Conservation (phyloP, 2,888 invertebrate species). For the Athrips mouffetella region DNA sequence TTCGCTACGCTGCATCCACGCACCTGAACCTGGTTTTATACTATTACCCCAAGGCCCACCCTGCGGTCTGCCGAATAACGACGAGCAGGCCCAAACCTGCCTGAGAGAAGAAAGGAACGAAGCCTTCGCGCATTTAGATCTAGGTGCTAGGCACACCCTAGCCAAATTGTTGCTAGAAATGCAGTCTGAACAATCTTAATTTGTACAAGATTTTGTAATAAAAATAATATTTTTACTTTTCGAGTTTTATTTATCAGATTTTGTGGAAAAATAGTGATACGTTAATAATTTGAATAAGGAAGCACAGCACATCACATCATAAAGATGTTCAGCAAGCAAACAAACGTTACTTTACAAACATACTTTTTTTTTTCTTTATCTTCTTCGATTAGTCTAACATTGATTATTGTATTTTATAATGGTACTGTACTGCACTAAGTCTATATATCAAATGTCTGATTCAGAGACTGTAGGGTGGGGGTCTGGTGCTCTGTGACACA, state of each 20-base stretch:
- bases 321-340: no score
- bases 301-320: no score
- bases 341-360: no score
- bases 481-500: no score
- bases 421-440: no score
- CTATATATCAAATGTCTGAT: no score
- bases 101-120: constrained; percentile 25
- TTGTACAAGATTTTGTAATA: neutral
- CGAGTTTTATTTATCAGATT: neutral
- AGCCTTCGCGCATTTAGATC: constrained; percentile 35
- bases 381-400: no score
- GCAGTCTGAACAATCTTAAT: constrained; percentile 27
- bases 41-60: constrained; percentile 31
- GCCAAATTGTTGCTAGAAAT: constrained; percentile 76
- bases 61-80: constrained; percentile 21
- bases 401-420: no score
- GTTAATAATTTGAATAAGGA: no score
- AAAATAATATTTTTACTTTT: neutral
- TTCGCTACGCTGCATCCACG: constrained; percentile 85
- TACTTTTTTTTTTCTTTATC: no score
- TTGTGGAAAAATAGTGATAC: no score
- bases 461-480: no score
- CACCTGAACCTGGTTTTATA: constrained; percentile 86
- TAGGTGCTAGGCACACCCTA: constrained; percentile 73
- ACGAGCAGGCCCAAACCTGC: constrained; percentile 43